Evolutionary conservation across 2,113 vertebrate genomes (phyloP), one percentile per base, ranked within the genome.

Genomic region (Microcebus ravelobensis): DNA sequence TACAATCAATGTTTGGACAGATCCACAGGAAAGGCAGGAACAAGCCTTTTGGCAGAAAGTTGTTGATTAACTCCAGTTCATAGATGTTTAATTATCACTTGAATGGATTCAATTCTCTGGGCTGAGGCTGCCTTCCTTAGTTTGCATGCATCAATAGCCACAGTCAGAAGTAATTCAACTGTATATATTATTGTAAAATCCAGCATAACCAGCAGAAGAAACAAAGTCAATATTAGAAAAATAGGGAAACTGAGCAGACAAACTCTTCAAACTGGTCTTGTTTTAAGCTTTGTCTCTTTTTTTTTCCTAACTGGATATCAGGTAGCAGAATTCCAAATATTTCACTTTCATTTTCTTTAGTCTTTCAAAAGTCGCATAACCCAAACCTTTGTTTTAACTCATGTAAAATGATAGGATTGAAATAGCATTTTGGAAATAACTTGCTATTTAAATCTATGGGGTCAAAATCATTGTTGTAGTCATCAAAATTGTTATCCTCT

Each of bases 301-400:
- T 55, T 68, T 91, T 89, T 82, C 55, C 55, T 86, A 76, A 77
- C 1, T 83, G 34, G 12, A 1, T 42, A 86, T 74, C 59, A 87
- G 31, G 55, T 89, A 90, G 52, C 63, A 97, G 84, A 90, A 73
- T 87, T 95, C 55, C 57, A 91, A 91, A 59, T n/a, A 68, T 95
- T 91, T 91, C 87, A 77, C 55, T 89, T 89, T 96, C 50, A 89
- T n/a, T 96, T 91, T 88, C 77, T 82, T 81, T 68, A 52, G 29
- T 7, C 50, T 96, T 96, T 81, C 63, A n/a, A 87, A 96, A 79
- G 39, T 65, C 61, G 80, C 50, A 83, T 48, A 52, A 68, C 57
- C 17, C 20, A 71, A 76, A 89, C 1, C 5, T 80, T 92, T 76
- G 61, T 67, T 91, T 79, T 42, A 73, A 84, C n/a, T 87, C 23